Conservation (phyloP, 2,113 vertebrate genomes). For the Chionomys nivalis region DNA sequence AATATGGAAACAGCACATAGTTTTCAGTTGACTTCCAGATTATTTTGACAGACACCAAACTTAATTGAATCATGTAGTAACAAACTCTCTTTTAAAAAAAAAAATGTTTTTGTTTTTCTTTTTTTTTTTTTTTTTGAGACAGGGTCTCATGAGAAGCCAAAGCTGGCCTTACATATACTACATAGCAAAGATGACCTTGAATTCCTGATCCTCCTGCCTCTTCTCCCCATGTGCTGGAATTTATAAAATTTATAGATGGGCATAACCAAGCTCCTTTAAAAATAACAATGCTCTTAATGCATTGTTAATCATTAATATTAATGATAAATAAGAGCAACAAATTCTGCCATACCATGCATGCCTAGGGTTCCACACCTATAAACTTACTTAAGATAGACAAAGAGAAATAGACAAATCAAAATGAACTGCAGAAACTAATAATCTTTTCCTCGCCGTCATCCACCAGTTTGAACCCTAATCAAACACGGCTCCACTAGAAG, state of each 20-base stretch:
- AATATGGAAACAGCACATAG: neutral
- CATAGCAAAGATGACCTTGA: neutral
- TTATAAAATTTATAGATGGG: neutral
- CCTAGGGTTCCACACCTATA: neutral
- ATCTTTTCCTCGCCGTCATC: conserved; percentile 30
- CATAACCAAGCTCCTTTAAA: neutral
- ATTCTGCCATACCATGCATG: neutral
- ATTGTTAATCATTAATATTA: neutral
- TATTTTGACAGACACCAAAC: neutral
- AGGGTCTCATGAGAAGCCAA: neutral
- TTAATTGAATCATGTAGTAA: conserved; percentile 12
- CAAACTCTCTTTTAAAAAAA: neutral
- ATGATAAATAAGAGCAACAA: neutral
- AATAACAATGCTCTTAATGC: neutral
- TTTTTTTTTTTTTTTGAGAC: neutral
- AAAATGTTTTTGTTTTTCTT: neutral
- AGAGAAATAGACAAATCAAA: conserved; percentile 7
- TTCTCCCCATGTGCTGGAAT: neutral
- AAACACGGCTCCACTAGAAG: neutral
- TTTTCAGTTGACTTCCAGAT: conserved; percentile 6
- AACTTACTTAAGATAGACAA: neutral
- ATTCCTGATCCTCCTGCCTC: neutral
- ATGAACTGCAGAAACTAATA: conserved; percentile 8
- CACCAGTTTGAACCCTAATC: neutral
- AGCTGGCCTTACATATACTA: neutral